Evolutionary conservation across 2,888 invertebrate species (phyloP), one percentile per base, ranked within the genome.

Genomic region (Apodemia mormo): DNA sequence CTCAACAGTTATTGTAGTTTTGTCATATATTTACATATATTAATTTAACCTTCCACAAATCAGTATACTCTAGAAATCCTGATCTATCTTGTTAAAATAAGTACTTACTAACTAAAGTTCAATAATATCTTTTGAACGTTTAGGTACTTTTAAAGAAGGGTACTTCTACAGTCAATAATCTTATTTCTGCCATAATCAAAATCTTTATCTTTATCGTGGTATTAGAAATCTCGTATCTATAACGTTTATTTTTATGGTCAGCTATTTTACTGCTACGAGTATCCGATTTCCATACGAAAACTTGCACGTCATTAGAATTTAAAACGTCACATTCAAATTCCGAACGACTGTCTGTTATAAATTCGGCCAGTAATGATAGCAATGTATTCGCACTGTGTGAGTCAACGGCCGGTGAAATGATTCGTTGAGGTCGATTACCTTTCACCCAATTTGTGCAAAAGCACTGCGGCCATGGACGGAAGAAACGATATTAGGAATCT

Each of bases 401-500:
- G 87, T 86, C 87, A 85, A 86, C 84, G 87, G 77, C 86, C 89
- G 82, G 85, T 84, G 88, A 87, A 89, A 88, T 86, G 86, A 83
- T 82, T 81, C 81, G 78, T 71, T 67, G 74, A 70, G 88, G 80
- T 83, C 84, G 74, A 85, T 88, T 81, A 90, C 88, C 89, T 89
- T 88, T 90, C 87, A 90, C 90, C 89, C 84, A 90, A 86, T 88
- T 90, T 88, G 84, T 84, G 81, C 84, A 87, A 85, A 86, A 83
- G 80, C 80, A 75, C 80, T 75, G 70, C 85, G 81, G 74, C 82
- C 81, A 79, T 78, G 79, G 79, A 80, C 77, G 74, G 81, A 79
- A 78, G 83, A 77, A 79, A 80, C 75, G 77, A 74, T 77, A 77
- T 74, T 75, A 72, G 78, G 75, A 70, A 71, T 73, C 72, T 67